These are phyloP conservation scores for Uropetala carovei DNA, from an alignment of 2,888 invertebrate genomes.

Conservation along the genomic window DNA sequence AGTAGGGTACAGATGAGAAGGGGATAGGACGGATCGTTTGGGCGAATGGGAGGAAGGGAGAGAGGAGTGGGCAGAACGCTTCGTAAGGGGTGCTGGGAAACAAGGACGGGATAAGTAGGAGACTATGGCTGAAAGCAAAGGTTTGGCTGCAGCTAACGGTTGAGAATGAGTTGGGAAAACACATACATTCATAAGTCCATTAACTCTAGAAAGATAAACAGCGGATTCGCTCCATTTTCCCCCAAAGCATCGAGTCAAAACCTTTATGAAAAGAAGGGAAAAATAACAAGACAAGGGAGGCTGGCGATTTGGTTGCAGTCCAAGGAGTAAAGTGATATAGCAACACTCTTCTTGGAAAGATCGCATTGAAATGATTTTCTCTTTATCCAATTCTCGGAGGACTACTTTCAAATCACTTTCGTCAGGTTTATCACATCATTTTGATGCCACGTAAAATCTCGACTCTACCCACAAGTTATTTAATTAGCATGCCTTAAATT, in stretches of 20 bases:
- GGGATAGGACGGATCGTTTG: background rate
- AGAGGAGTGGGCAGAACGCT: background rate
- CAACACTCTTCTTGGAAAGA: background rate
- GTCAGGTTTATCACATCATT: too few species aligned
- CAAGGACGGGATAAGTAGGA: background rate
- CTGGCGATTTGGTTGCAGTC: background rate
- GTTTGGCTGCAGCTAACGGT: background rate
- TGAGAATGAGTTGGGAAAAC: constrained; percentile 15
- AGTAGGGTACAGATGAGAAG: background rate
- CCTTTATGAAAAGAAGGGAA: background rate
- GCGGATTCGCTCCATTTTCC: constrained; percentile 40
- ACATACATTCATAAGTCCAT: constrained; percentile 44
- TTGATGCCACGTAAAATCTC: too few species aligned
- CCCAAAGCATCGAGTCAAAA: background rate
- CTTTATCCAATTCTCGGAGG: background rate
- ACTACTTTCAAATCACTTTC: too few species aligned
- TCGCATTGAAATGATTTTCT: background rate
- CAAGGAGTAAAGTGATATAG: background rate
- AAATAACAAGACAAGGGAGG: too few species aligned
- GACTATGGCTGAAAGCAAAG: background rate
- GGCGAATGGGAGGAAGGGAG: background rate
- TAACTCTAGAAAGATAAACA: constrained; percentile 46
- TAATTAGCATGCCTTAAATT: too few species aligned
- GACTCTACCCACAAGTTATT: too few species aligned
- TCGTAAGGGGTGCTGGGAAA: background rate